A percentile compares a stretch with the other conserved stretches of the same genome.
phyloP scores from a whole-genome alignment of 2,113 vertebrate genomes.

The Leucopsar rothschildi region DNA sequence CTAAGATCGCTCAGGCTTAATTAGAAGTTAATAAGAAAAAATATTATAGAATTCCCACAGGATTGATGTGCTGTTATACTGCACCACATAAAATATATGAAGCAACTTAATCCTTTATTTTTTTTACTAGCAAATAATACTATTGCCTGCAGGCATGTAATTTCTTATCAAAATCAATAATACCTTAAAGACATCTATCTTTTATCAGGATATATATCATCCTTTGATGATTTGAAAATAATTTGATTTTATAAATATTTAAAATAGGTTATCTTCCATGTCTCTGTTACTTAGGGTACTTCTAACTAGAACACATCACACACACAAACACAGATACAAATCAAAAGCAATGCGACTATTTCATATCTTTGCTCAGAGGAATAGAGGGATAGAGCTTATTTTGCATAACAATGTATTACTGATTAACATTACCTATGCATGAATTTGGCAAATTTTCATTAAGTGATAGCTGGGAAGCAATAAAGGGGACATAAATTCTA shows the following conservation, averaged over 20 bases:
- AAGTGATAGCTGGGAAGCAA: neutral
- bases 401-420: neutral
- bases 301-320: neutral
- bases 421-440: neutral
- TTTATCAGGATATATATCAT: neutral
- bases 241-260: neutral
- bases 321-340: neutral
- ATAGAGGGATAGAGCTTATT: neutral
- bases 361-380: neutral
- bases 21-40: conserved; percentile 1
- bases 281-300: neutral
- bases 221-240: neutral
- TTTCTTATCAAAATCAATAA: neutral
- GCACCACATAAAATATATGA: neutral
- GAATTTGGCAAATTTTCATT: neutral
- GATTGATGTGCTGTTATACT: neutral
- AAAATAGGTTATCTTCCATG: neutral
- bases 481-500: neutral
- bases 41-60: neutral
- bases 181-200: neutral
- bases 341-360: neutral
- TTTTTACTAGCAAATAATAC: neutral
- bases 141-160: neutral
- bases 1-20: neutral
- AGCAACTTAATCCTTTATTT: neutral